Evolutionary conservation across 2,797 vertebrate genomes (phyloP).

Genomic region (Poecilia picta): DNA sequence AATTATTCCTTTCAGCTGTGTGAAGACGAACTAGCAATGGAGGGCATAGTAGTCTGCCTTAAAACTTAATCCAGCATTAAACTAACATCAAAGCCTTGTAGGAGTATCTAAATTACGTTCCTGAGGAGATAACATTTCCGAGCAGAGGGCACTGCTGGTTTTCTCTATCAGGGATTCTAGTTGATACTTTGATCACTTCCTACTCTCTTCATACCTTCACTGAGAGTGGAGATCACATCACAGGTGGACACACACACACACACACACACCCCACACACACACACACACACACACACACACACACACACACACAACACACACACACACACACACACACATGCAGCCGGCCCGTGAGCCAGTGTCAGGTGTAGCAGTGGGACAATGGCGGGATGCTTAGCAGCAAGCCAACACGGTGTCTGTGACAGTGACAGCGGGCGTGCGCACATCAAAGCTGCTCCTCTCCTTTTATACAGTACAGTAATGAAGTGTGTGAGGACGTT

Average conservation of each 20-base stretch:
- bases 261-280: not conserved
- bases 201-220: slow-evolving; percentile 48
- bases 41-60: slow-evolving; percentile 3
- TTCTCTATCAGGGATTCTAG: slow-evolving; percentile 51
- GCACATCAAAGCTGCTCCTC: slow-evolving; percentile 50
- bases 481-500: slow-evolving; percentile 13
- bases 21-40: not conserved
- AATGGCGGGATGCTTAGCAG: slow-evolving; percentile 58
- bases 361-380: slow-evolving; percentile 66
- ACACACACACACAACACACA: not conserved
- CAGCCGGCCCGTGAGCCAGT: slow-evolving; percentile 47
- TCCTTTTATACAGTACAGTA: slow-evolving; percentile 39
- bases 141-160: slow-evolving; percentile 36
- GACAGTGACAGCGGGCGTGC: slow-evolving; percentile 42
- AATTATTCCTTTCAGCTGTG: not conserved
- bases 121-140: slow-evolving; percentile 39
- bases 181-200: slow-evolving; percentile 68
- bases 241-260: slow-evolving; percentile 14
- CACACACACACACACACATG: slow-evolving; percentile 25
- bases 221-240: slow-evolving; percentile 60
- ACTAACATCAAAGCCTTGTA: slow-evolving; percentile 46
- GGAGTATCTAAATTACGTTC: slow-evolving; percentile 33
- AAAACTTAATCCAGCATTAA: slow-evolving; percentile 20
- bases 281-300: slow-evolving; percentile 9
- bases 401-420: slow-evolving; percentile 56